Evolutionary conservation across 2,888 invertebrate species (phyloP).

Genomic region (Cinara cedri): DNA sequence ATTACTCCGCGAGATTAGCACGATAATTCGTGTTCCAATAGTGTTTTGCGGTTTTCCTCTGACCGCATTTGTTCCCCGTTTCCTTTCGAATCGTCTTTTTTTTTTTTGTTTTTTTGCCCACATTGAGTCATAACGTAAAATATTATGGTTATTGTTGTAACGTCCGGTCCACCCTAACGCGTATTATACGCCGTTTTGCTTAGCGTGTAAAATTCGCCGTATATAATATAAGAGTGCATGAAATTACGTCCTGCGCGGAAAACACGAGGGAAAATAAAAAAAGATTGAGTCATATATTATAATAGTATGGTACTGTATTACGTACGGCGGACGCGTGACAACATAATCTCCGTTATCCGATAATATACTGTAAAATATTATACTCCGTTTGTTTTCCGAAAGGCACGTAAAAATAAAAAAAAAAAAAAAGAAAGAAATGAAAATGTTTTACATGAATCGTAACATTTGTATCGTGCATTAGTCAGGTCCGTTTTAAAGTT

Average conservation of each 20-base stretch:
- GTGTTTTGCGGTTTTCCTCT: too few species aligned
- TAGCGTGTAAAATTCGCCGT: neutral
- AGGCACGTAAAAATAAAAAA: too few species aligned
- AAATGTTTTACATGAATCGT: too few species aligned
- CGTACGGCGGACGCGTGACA: conserved; percentile 5
- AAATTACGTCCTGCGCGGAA: neutral
- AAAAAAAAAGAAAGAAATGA: too few species aligned
- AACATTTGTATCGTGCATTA: too few species aligned
- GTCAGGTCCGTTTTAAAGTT: too few species aligned
- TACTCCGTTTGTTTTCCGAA: conserved; percentile 2
- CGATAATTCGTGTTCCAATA: too few species aligned
- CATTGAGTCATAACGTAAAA: neutral
- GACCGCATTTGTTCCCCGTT: too few species aligned
- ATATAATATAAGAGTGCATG: neutral
- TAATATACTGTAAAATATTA: too few species aligned
- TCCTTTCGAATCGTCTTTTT: too few species aligned
- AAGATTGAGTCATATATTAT: conserved; percentile 29
- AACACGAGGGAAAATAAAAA: neutral
- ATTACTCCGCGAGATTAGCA: too few species aligned
- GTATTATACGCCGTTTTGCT: too few species aligned
- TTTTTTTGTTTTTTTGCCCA: neutral
- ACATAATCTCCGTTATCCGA: conserved; percentile 14
- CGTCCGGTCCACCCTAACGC: neutral
- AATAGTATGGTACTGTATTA: neutral
- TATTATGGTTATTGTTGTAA: neutral